Evolutionary conservation across 2,113 vertebrate genomes (phyloP), one percentile per base, ranked within the genome.

Genomic region (Ailurus styani): DNA sequence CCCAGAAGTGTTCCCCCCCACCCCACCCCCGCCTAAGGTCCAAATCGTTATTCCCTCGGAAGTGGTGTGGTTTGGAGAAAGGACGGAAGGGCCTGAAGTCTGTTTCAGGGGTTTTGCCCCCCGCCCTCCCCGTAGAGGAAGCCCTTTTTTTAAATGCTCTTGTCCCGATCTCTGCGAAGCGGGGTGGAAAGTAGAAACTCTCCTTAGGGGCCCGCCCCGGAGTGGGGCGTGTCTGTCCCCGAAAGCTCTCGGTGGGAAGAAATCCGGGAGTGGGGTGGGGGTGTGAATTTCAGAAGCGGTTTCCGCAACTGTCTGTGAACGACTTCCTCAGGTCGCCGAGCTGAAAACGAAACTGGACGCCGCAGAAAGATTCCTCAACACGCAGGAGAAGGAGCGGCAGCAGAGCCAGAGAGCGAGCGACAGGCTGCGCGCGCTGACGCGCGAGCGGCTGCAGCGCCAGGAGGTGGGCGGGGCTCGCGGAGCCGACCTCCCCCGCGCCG

Each of bases 251-350:
- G n/a, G 21, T 18, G 23, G 27, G 86, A 54, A 11, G 42, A n/a
- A 57, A 52, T 40, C 12, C 25, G 1, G 25, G 31, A 3, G 12
- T 23, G 12, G 70, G 70, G 23, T 25, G 37, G 13, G 72, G 42
- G 27, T 20, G n/a, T 29, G 47, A 11, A 29, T 23, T 45, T 60
- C 78, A n/a, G n/a, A n/a, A 31, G 7, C 52, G 17, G 21, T 45
- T 66, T 75, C 64, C 75, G 57, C 42, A 66, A 29, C 47, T 42
- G 17, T n/a, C 10, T 64, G 47, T 90, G n/a, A 83, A 20, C 73
- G 0, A 64, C 97, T 96, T 68, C 97, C 97, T 70, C 97, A 99
- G 99, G 95, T 99, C 54, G 2, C 97, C 60, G 98, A 99, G 95
- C 90, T 98, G 98, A 98, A 96, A 98, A 77, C 42, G 78, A 98